These are phyloP conservation scores for Cettia cetti DNA, from an alignment of 2,113 vertebrate genomes.

Conservation along the genomic window DNA sequence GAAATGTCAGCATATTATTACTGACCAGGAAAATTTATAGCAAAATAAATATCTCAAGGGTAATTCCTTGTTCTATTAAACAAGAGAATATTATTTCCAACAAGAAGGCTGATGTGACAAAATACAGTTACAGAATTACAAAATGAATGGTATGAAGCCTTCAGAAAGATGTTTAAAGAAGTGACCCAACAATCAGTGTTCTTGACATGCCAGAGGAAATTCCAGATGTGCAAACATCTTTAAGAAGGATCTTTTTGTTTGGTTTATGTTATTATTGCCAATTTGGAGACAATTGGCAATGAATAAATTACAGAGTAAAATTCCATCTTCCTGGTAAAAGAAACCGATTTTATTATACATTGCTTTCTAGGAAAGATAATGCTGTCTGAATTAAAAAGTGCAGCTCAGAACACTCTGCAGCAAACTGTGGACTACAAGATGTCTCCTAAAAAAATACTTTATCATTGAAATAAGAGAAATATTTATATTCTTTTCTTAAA, in stretches of 20 bases:
- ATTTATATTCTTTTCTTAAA: background rate
- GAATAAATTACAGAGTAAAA: background rate
- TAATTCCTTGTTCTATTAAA: conserved; percentile 41
- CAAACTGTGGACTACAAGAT: background rate
- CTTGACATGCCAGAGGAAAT: background rate
- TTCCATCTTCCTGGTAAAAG: background rate
- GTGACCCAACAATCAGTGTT: background rate
- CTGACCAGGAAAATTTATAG: conserved; percentile 38
- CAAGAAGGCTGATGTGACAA: conserved; percentile 3
- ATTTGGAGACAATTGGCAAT: background rate
- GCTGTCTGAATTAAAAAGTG: background rate
- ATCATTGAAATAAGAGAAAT: background rate
- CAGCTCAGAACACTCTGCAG: background rate
- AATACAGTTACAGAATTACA: background rate
- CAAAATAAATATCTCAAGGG: conserved; percentile 48
- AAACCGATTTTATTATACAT: background rate
- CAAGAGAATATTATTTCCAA: conserved; percentile 15
- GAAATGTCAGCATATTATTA: conserved; percentile 54
- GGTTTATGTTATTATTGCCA: background rate
- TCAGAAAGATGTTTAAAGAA: background rate
- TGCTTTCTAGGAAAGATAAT: background rate
- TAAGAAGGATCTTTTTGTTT: rapidly evolving
- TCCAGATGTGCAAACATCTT: background rate
- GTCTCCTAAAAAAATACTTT: background rate
- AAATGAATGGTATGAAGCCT: background rate